Evolutionary conservation across 1,140 invertebrate genomes (phyloP).

Genomic region (Zeugodacus cucurbitae): DNA sequence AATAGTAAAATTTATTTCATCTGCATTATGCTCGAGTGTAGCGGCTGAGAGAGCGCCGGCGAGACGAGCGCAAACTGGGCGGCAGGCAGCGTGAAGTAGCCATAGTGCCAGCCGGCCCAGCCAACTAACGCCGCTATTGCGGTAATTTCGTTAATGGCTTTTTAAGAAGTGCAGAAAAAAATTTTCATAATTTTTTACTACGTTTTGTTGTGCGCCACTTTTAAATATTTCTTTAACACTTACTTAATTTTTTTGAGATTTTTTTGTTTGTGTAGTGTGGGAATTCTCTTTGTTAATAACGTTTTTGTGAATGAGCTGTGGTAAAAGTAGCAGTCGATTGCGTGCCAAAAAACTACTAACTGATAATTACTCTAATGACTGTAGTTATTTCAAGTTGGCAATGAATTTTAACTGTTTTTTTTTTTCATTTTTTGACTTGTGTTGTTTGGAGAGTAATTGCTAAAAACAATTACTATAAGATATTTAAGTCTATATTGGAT

Average conservation of each 20-base stretch:
- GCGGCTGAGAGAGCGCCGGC: background rate
- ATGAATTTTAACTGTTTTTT: background rate
- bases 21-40: background rate
- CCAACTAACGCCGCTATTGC: background rate
- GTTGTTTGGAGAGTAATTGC: background rate
- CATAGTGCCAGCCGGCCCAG: background rate
- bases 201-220: background rate
- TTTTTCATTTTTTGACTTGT: background rate
- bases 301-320: constrained; percentile 1
- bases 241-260: background rate
- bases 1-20: constrained; percentile 14
- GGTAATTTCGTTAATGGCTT: constrained; percentile 27
- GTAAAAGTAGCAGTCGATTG: background rate
- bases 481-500: background rate
- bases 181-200: constrained; percentile 7
- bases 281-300: background rate
- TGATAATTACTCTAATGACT: background rate
- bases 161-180: constrained; percentile 22
- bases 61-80: background rate
- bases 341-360: background rate
- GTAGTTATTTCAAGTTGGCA: background rate
- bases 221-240: background rate
- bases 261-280: background rate
- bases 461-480: background rate
- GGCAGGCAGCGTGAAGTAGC: background rate